These are phyloP conservation scores for Condylura cristata DNA, from an alignment of 2,113 vertebrate genomes.

Conservation along the genomic window DNA sequence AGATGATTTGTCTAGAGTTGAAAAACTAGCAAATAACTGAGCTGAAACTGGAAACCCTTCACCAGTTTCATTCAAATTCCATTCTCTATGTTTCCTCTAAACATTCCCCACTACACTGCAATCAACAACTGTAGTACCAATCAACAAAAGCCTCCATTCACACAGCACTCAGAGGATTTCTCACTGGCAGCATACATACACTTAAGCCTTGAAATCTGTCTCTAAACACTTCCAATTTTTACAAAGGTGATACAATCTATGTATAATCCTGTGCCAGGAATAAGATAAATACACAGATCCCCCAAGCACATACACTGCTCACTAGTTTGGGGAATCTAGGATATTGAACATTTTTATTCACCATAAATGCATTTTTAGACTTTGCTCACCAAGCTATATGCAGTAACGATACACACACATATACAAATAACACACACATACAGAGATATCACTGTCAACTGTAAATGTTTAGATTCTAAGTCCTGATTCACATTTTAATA, in stretches of 20 bases:
- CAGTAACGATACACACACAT: background rate
- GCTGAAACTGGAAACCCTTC: background rate
- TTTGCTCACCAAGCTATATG: slow-evolving; percentile 40
- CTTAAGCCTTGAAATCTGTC: slow-evolving; percentile 38
- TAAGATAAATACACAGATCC: slow-evolving; percentile 46
- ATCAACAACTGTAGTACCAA: slow-evolving; percentile 9
- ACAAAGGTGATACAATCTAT: slow-evolving; percentile 45
- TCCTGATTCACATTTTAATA: slow-evolving; percentile 43
- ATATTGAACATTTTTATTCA: slow-evolving; percentile 46
- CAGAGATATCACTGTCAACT: slow-evolving; percentile 4
- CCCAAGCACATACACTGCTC: background rate
- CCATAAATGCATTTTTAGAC: slow-evolving; percentile 28
- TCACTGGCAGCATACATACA: slow-evolving; percentile 36
- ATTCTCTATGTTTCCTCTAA: slow-evolving; percentile 48
- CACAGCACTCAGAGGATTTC: background rate
- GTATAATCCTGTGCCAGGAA: background rate
- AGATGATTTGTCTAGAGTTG: slow-evolving; percentile 23
- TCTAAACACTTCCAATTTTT: slow-evolving; percentile 32
- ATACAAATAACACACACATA: background rate
- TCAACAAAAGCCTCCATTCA: slow-evolving; percentile 52
- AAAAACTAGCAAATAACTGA: slow-evolving; percentile 46
- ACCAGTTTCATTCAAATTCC: slow-evolving; percentile 43
- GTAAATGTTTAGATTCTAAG: slow-evolving; percentile 21
- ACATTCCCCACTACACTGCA: background rate
- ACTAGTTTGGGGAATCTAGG: slow-evolving; percentile 47